Evolutionary conservation across 1,140 invertebrate genomes (phyloP).

Genomic region (Tetragonula clypearis): DNA sequence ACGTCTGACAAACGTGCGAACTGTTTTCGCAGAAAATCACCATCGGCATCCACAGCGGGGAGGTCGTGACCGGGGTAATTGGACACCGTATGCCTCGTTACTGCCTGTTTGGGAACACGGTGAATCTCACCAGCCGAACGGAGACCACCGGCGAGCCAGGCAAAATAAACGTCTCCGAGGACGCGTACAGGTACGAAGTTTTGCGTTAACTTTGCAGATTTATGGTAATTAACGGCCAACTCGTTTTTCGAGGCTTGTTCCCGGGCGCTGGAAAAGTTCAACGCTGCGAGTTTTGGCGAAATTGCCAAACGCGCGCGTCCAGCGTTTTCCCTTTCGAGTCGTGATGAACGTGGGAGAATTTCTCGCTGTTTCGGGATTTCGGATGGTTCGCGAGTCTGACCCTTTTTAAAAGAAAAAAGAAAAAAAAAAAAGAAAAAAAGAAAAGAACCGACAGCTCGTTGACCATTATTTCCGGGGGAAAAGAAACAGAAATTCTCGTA

Average conservation of each 20-base stretch:
- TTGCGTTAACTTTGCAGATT: background rate
- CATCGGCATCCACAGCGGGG: conserved; percentile 97
- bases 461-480: too few relatives aligned
- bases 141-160: conserved; percentile 96
- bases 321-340: background rate
- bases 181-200: conserved; percentile 91
- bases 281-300: too few relatives aligned
- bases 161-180: conserved; percentile 96
- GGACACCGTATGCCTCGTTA: conserved; percentile 98
- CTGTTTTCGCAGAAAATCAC: conserved; percentile 90
- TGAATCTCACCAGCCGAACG: conserved; percentile 96
- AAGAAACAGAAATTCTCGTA: too few relatives aligned
- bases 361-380: background rate
- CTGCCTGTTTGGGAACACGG: conserved; percentile 98
- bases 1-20: background rate
- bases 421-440: too few relatives aligned
- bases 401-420: background rate
- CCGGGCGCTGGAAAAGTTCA: background rate
- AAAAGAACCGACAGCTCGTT: too few relatives aligned
- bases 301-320: background rate
- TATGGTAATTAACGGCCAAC: background rate
- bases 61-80: conserved; percentile 98
- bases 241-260: background rate
- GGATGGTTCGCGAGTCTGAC: background rate
- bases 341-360: background rate